These are phyloP conservation scores for Orthosia incerta DNA, from an alignment of 2,888 invertebrate species.

Conservation along the genomic window DNA sequence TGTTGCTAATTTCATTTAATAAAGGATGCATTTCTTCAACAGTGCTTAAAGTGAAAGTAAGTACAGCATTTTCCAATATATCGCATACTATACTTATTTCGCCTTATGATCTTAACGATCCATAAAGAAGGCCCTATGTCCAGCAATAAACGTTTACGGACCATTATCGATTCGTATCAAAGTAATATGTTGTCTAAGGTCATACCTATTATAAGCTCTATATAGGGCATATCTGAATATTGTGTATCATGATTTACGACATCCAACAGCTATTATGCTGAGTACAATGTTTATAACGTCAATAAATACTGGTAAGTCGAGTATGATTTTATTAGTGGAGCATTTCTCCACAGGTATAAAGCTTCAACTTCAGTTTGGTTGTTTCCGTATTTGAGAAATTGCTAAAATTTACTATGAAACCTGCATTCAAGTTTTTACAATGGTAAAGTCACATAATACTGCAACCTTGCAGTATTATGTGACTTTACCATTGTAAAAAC, in stretches of 20 bases:
- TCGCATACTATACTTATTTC: slow-evolving; percentile 3
- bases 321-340: slow-evolving; percentile 45
- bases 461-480: background rate
- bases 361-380: background rate
- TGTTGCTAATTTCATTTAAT: background rate
- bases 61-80: slow-evolving; percentile 9
- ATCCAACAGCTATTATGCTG: slow-evolving; percentile 45
- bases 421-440: too few relatives aligned
- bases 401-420: background rate
- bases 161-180: slow-evolving; percentile 61
- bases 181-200: slow-evolving; percentile 60
- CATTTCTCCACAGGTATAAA: slow-evolving; percentile 46
- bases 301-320: slow-evolving; percentile 46
- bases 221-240: slow-evolving; percentile 62
- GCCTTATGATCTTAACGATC: slow-evolving; percentile 33
- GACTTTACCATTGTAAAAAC: background rate
- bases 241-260: slow-evolving; percentile 61
- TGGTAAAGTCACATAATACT: too few relatives aligned
- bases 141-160: slow-evolving; percentile 46
- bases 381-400: slow-evolving; percentile 34
- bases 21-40: background rate
- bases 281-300: slow-evolving; percentile 54
- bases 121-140: slow-evolving; percentile 54
- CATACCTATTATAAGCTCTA: slow-evolving; percentile 56
- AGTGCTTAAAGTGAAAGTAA: slow-evolving; percentile 3